Evolutionary conservation across 1,140 invertebrate species (phyloP).

Genomic region (Condylostylus longicornis): DNA sequence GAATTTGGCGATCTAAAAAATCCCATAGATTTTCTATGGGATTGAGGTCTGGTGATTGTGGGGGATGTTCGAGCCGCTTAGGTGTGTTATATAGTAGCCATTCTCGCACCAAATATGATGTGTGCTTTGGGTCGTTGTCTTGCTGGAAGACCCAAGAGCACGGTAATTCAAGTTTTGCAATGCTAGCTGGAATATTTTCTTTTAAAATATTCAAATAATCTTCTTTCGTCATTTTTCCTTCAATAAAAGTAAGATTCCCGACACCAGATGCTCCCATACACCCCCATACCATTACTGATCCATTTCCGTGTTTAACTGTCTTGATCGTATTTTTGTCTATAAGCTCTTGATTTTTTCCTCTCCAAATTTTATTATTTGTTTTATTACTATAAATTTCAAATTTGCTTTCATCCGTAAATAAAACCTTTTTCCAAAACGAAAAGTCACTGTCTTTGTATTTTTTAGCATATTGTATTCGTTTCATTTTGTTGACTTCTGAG

Average conservation of each 20-base stretch:
- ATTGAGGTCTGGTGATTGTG: constrained; percentile 16
- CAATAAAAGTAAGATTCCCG: constrained; percentile 14
- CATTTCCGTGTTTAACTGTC: constrained; percentile 29
- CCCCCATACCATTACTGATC: constrained; percentile 27
- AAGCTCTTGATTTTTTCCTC: too few relatives aligned
- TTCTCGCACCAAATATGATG: constrained; percentile 9
- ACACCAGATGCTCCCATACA: constrained; percentile 16
- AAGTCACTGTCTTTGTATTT: constrained; percentile 4
- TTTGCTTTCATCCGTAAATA: constrained; percentile 17
- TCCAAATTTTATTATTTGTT: too few relatives aligned
- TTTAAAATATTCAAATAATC: constrained; percentile 12
- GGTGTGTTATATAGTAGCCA: constrained; percentile 12
- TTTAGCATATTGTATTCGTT: constrained; percentile 10
- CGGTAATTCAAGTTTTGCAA: constrained; percentile 9
- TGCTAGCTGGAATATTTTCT: constrained; percentile 10
- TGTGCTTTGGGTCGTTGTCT: constrained; percentile 18
- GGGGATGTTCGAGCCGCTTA: constrained; percentile 13
- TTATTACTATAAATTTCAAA: constrained; percentile 15
- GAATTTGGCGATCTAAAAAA: constrained; percentile 11
- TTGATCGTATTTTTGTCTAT: constrained; percentile 11
- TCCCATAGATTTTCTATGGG: constrained; percentile 12
- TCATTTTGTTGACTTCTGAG: constrained; percentile 4
- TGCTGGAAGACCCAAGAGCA: constrained; percentile 6
- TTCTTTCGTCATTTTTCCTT: constrained; percentile 10
- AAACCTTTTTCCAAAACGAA: constrained; percentile 9